Evolutionary conservation across 2,797 vertebrate genomes (phyloP).

Genomic region (Coreius guichenoti): DNA sequence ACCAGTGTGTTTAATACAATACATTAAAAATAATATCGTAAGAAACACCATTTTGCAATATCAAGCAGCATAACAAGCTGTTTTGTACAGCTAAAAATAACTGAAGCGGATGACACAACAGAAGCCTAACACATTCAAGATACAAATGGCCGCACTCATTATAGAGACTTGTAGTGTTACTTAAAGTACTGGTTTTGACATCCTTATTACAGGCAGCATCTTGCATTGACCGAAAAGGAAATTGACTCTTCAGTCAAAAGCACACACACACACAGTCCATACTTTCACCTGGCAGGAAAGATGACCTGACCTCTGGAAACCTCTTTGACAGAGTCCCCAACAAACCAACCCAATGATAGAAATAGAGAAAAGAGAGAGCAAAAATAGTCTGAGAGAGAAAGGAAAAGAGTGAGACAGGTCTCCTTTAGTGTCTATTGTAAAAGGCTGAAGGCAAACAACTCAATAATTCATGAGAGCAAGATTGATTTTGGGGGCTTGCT

Average conservation of each 20-base stretch:
- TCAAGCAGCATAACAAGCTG: not conserved
- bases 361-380: conserved; percentile 30
- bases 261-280: not conserved
- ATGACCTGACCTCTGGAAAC: conserved; percentile 41
- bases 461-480: conserved; percentile 89
- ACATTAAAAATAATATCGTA: not conserved
- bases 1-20: not conserved
- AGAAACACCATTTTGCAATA: not conserved
- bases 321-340: conserved; percentile 32
- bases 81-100: not conserved
- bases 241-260: not conserved
- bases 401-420: conserved; percentile 65
- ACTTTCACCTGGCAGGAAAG: conserved; percentile 18
- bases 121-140: not conserved
- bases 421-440: conserved; percentile 81
- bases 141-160: not conserved
- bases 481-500: conserved; percentile 64
- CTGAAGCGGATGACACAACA: not conserved
- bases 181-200: not conserved
- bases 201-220: conserved; percentile 16
- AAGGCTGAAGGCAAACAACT: conserved; percentile 87
- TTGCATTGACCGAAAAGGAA: not conserved
- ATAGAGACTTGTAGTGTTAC: not conserved
- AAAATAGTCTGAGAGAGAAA: conserved; percentile 52
- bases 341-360: conserved; percentile 40